Evolutionary conservation across 1,140 invertebrate species (phyloP).

Genomic region (Megathymus violae): DNA sequence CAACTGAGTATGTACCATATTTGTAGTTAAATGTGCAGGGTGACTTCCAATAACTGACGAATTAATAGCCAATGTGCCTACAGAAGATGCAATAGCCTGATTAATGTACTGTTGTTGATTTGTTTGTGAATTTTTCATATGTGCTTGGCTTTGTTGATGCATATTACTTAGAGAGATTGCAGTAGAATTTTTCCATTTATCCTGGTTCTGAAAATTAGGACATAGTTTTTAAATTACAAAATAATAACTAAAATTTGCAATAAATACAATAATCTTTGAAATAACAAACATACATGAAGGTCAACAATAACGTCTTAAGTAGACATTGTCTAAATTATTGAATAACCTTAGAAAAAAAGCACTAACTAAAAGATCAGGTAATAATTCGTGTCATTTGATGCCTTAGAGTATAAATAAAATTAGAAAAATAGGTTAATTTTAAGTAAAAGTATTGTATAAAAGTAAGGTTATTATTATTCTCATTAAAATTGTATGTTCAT

Average conservation of each 20-base stretch:
- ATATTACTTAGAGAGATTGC: conserved; percentile 78
- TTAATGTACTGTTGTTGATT: conserved; percentile 84
- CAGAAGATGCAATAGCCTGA: conserved; percentile 81
- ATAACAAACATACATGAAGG: too few relatives aligned
- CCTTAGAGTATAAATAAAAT: too few relatives aligned
- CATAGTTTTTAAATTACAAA: conserved; percentile 11
- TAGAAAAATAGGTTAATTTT: too few relatives aligned
- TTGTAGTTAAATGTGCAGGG: conserved; percentile 72
- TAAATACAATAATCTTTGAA: neutral
- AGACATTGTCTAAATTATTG: too few relatives aligned
- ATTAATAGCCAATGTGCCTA: conserved; percentile 85
- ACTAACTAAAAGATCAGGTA: too few relatives aligned
- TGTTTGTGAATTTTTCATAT: conserved; percentile 83
- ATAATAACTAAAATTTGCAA: conserved; percentile 55
- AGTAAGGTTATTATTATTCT: conserved; percentile 44
- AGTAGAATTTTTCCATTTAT: conserved; percentile 88
- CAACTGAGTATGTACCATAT: conserved; percentile 81
- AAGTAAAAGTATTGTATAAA: too few relatives aligned
- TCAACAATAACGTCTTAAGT: too few relatives aligned
- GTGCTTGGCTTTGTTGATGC: conserved; percentile 66
- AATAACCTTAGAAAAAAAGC: too few relatives aligned
- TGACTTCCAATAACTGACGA: conserved; percentile 84
- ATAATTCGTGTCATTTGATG: too few relatives aligned
- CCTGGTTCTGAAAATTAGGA: conserved; percentile 86
- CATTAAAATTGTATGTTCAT: neutral